Conservation (phyloP, 2,113 vertebrate genomes). For the Suncus etruscus region DNA sequence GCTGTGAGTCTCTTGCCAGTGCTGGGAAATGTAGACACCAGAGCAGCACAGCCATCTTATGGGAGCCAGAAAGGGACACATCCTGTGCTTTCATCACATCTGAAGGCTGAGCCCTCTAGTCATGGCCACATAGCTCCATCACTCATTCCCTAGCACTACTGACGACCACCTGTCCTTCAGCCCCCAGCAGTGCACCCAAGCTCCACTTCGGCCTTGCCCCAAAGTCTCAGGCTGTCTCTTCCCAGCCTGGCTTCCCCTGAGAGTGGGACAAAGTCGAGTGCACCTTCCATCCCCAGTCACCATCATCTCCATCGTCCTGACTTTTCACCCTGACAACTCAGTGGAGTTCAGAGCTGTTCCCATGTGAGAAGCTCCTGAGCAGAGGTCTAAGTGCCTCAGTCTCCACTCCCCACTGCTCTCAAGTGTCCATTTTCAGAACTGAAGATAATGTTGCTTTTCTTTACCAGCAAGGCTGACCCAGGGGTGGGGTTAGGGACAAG, state of each 20-base stretch:
- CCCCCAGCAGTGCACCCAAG: too few species aligned
- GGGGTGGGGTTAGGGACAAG: neutral
- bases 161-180: too few species aligned
- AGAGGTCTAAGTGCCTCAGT: too few species aligned
- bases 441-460: neutral
- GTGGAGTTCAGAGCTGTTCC: neutral
- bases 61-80: too few species aligned
- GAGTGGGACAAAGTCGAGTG: neutral
- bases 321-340: neutral
- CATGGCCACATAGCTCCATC: neutral
- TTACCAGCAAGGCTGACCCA: neutral
- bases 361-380: neutral
- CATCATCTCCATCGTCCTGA: neutral
- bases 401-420: neutral
- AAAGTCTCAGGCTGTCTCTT: too few species aligned
- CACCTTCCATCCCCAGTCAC: neutral
- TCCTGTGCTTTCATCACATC: neutral
- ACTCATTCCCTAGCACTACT: too few species aligned
- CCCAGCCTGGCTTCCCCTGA: neutral
- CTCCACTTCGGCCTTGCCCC: neutral
- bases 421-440: neutral
- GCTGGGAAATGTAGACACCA: too few species aligned
- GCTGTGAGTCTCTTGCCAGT: neutral
- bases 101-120: neutral
- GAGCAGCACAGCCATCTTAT: too few species aligned